Conservation (phyloP, 2,888 invertebrate genomes). For the Tipula confusa region DNA sequence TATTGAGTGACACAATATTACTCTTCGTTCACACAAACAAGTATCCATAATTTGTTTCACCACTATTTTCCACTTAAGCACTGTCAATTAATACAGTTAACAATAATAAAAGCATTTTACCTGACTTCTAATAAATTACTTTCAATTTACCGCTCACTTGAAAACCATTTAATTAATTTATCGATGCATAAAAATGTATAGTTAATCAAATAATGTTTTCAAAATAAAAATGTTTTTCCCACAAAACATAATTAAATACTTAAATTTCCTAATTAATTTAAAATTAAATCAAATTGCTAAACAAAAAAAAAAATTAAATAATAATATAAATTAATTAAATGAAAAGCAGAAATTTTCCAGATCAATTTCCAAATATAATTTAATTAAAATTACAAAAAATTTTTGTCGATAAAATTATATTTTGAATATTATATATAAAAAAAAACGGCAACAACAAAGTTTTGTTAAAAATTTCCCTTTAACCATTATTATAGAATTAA, state of each 20-base stretch:
- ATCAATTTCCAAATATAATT: slow-evolving; percentile 20
- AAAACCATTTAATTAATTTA: neutral
- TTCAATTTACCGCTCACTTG: neutral
- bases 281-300: slow-evolving; percentile 25
- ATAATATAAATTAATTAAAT: neutral
- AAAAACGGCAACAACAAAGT: neutral
- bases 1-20: too few relatives aligned
- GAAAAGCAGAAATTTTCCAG: neutral
- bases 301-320: too few relatives aligned
- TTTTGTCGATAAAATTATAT: neutral
- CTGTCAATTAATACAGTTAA: too few relatives aligned
- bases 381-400: neutral
- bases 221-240: neutral
- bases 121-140: neutral
- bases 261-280: slow-evolving; percentile 12
- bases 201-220: neutral
- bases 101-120: too few relatives aligned
- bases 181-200: neutral
- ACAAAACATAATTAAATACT: slow-evolving; percentile 16
- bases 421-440: neutral
- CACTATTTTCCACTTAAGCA: too few relatives aligned
- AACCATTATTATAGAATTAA: neutral
- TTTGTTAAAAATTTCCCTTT: neutral
- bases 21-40: too few relatives aligned
- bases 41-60: too few relatives aligned